Conservation (phyloP, 2,888 invertebrate species). For the Sphaeridia pumilis region DNA sequence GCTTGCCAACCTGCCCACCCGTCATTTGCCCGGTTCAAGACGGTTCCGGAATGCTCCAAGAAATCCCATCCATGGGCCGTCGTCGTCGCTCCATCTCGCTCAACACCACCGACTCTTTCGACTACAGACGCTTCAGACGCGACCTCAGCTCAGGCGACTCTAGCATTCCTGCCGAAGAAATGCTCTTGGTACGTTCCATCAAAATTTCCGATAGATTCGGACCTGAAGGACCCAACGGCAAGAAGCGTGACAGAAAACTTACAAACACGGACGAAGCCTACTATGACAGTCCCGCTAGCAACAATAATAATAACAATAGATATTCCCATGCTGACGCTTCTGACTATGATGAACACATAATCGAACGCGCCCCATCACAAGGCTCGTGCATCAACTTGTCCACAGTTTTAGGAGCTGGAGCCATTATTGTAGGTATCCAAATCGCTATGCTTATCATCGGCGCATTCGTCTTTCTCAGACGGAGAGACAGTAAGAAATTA, state of each 20-base stretch:
- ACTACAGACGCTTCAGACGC: slow-evolving; percentile 26
- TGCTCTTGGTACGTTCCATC: slow-evolving; percentile 78
- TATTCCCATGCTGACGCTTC: not conserved
- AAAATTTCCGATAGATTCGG: slow-evolving; percentile 88
- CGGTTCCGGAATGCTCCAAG: slow-evolving; percentile 67
- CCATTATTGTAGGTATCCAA: slow-evolving; percentile 74
- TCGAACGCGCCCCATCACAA: slow-evolving; percentile 26
- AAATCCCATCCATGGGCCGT: slow-evolving; percentile 70
- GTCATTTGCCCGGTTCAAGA: slow-evolving; percentile 78
- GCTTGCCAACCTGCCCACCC: slow-evolving; percentile 85
- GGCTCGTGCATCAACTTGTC: slow-evolving; percentile 59
- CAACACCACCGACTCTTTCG: slow-evolving; percentile 21
- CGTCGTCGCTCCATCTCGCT: slow-evolving; percentile 54
- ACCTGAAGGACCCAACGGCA: no score
- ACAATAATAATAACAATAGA: slow-evolving; percentile 4
- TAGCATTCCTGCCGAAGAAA: slow-evolving; percentile 49
- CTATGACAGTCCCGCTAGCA: slow-evolving; percentile 7
- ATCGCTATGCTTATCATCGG: slow-evolving; percentile 61
- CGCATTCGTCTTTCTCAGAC: slow-evolving; percentile 80
- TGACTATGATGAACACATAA: slow-evolving; percentile 39
- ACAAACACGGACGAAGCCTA: slow-evolving; percentile 19
- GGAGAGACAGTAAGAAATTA: slow-evolving; percentile 44
- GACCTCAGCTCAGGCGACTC: slow-evolving; percentile 26
- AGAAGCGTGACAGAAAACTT: slow-evolving; percentile 39
- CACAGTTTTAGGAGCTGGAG: slow-evolving; percentile 72